Evolutionary conservation across 2,113 vertebrate species (phyloP).

Genomic region (Irena cyanogastra): DNA sequence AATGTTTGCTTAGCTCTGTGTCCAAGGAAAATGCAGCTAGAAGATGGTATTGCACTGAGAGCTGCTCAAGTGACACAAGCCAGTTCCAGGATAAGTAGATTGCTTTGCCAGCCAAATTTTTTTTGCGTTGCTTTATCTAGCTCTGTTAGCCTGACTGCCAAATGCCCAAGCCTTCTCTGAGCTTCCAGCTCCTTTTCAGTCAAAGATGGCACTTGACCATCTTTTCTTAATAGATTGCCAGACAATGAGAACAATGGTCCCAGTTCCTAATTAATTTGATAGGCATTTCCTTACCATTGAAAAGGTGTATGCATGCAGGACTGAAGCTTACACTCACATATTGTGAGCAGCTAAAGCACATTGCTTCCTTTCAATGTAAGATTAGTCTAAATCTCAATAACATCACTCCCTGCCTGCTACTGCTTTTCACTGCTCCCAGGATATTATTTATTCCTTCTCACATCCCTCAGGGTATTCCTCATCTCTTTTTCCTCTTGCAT

Average conservation of each 20-base stretch:
- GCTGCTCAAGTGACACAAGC: not conserved
- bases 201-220: not conserved
- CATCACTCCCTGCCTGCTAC: not conserved
- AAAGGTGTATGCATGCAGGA: not conserved
- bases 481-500: not conserved
- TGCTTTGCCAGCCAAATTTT: not conserved
- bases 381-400: not conserved
- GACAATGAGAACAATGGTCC: not conserved
- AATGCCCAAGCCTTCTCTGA: not conserved
- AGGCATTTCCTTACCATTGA: not conserved
- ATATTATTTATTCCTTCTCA: not conserved
- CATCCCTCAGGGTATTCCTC: not conserved
- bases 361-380: not conserved
- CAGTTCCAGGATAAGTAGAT: not conserved
- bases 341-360: not conserved
- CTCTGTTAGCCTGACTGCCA: not conserved
- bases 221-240: not conserved
- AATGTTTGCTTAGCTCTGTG: not conserved
- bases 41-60: not conserved
- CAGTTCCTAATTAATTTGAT: slow-evolving; percentile 17
- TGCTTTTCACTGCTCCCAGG: not conserved
- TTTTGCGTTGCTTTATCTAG: not conserved
- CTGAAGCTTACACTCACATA: not conserved
- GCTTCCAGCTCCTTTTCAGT: not conserved
- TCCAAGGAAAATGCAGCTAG: not conserved